These are phyloP conservation scores for Larimichthys crocea DNA, from an alignment of 2,113 vertebrate species.

Conservation along the genomic window DNA sequence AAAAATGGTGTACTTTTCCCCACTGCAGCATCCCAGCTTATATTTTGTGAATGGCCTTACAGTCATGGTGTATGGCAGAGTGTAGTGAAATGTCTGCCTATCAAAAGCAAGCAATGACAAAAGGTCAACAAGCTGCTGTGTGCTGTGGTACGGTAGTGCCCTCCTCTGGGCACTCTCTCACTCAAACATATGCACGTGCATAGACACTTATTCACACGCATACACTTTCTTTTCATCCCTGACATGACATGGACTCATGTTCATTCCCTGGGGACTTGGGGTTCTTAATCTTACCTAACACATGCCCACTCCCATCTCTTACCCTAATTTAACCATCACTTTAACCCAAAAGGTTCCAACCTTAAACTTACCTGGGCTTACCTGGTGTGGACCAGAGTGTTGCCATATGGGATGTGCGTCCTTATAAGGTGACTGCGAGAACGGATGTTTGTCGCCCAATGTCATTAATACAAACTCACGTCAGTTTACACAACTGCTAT, in stretches of 20 bases:
- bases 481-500: background rate
- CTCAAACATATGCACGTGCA: constrained; percentile 19
- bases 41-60: background rate
- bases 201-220: background rate
- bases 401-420: background rate
- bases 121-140: constrained; percentile 28
- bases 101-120: constrained; percentile 22
- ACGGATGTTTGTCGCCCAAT: background rate
- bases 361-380: no score
- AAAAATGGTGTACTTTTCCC: background rate
- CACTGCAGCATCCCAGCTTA: background rate
- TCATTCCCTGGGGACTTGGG: background rate
- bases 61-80: background rate
- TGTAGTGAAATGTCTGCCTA: background rate
- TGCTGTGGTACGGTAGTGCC: constrained; percentile 73
- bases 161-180: constrained; percentile 73
- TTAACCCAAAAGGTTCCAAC: background rate
- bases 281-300: background rate
- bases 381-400: background rate
- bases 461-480: background rate
- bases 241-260: background rate
- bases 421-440: background rate
- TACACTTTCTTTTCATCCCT: no score
- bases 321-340: background rate
- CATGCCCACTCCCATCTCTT: background rate